A percentile compares a stretch with the other conserved stretches of the same genome.
Evolutionary conservation across 2,888 invertebrate genomes (phyloP).

Genomic region (Pyrrhia umbra): DNA sequence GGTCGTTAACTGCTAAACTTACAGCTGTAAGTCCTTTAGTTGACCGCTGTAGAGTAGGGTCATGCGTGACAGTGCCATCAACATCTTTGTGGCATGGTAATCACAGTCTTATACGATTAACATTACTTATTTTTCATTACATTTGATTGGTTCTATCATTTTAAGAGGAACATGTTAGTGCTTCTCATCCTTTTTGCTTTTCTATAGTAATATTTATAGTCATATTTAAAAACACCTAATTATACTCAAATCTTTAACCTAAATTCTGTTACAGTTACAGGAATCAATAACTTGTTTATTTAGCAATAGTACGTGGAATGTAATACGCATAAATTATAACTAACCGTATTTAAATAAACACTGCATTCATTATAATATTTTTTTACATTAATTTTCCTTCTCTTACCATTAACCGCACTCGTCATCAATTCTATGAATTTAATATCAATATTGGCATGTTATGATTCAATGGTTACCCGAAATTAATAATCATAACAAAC

Average conservation of each 20-base stretch:
- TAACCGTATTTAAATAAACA: slow-evolving; percentile 26
- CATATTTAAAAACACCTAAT: neutral
- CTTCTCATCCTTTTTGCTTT: too few species aligned
- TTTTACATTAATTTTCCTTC: slow-evolving; percentile 50
- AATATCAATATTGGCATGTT: slow-evolving; percentile 29
- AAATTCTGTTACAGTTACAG: slow-evolving; percentile 12
- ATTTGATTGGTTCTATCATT: too few species aligned
- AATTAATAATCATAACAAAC: slow-evolving; percentile 29
- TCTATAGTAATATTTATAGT: too few species aligned
- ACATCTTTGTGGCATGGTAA: neutral
- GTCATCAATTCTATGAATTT: slow-evolving; percentile 36
- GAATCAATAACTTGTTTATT: slow-evolving; percentile 30
- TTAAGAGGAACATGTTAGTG: too few species aligned
- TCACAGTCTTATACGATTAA: slow-evolving; percentile 1
- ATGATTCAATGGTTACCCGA: slow-evolving; percentile 44
- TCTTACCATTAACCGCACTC: slow-evolving; percentile 33
- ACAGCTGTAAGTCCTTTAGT: neutral
- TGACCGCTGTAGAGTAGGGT: neutral
- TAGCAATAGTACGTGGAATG: slow-evolving; percentile 29
- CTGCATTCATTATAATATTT: slow-evolving; percentile 17
- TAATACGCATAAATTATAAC: slow-evolving; percentile 20
- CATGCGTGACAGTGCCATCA: neutral
- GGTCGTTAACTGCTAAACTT: slow-evolving; percentile 2
- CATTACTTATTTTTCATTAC: neutral
- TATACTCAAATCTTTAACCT: slow-evolving; percentile 13